Evolutionary conservation across 2,888 invertebrate genomes (phyloP), one percentile per base, ranked within the genome.

Genomic region (Platypus cylindrus): DNA sequence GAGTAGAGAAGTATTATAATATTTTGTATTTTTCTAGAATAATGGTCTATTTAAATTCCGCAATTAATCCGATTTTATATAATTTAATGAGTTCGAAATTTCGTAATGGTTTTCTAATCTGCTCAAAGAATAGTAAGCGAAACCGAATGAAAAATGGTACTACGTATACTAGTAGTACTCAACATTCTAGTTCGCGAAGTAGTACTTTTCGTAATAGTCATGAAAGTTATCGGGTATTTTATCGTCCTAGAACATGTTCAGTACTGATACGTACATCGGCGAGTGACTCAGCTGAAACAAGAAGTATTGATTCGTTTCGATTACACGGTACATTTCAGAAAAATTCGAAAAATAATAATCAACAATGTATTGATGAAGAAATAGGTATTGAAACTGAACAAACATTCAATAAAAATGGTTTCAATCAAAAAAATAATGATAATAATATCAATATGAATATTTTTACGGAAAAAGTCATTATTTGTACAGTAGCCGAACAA

Each of bases 21-120:
- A 66, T 90, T 30, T 62, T 90, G 18, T 85, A 82, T 58, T 84
- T 87, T 56, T 81, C 82, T 43, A 71, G 90, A 45, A 77, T 86
- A 30, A 83, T 90, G 81, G 65, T 85, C 33, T 90, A 89, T 53
- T 67, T 89, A 41, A 90, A 91, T 60, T 89, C 89, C 3, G 89
- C 87, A 24, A 73, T 87, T 46, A 90, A 91, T 61, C 90, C 90
- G 1, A 81, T 90, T 47, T 65, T 91, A n/a, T 91, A 91, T 58
- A 90, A 89, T 58, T 65, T 90, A 43, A 86, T 90, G 81, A 87
- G 86, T 25, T 84, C 86, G 2, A 89, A 87, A 63, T 91, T 91
- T 55, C 74, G 90, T 2, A 71, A 76, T 36, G 85, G 84, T 1
- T 86, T 86, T 51, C 66, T 77, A 36, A 68, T 83, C 0, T 81